These are phyloP conservation scores for Chrysocyon brachyurus DNA, from an alignment of 2,797 vertebrate species.

Conservation along the genomic window DNA sequence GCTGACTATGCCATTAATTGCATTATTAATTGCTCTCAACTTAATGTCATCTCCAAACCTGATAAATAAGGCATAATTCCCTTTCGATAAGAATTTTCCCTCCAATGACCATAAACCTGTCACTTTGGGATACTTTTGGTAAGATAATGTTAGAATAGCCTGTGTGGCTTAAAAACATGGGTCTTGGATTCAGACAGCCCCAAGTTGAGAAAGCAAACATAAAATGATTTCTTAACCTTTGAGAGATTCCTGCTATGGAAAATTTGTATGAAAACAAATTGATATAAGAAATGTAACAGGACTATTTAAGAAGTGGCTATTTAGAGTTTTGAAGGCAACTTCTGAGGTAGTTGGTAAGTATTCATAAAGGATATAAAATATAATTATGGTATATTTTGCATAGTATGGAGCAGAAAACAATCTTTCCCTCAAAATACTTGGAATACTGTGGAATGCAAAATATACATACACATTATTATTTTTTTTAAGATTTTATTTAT, in stretches of 20 bases:
- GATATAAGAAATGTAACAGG: not conserved
- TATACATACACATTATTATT: not conserved
- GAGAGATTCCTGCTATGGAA: not conserved
- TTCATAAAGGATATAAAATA: not conserved
- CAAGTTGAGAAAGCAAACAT: not conserved
- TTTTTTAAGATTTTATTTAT: not conserved
- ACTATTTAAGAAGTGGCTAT: not conserved
- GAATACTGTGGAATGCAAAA: not conserved
- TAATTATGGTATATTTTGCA: not conserved
- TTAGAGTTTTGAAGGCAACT: not conserved
- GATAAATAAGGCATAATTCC: not conserved
- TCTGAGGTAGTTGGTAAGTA: not conserved
- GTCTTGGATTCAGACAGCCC: not conserved
- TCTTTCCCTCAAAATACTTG: not conserved
- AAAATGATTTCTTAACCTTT: not conserved
- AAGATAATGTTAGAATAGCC: not conserved
- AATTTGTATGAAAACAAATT: constrained; percentile 26
- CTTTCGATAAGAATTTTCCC: not conserved
- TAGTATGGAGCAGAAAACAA: not conserved
- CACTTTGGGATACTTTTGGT: not conserved
- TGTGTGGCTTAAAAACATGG: not conserved
- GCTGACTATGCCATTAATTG: not conserved
- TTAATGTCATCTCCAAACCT: not conserved
- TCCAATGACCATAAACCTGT: not conserved
- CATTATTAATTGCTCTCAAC: not conserved